These are phyloP conservation scores for Trachymyrmex cornetzi DNA, from an alignment of 1,140 invertebrate genomes.

Conservation along the genomic window DNA sequence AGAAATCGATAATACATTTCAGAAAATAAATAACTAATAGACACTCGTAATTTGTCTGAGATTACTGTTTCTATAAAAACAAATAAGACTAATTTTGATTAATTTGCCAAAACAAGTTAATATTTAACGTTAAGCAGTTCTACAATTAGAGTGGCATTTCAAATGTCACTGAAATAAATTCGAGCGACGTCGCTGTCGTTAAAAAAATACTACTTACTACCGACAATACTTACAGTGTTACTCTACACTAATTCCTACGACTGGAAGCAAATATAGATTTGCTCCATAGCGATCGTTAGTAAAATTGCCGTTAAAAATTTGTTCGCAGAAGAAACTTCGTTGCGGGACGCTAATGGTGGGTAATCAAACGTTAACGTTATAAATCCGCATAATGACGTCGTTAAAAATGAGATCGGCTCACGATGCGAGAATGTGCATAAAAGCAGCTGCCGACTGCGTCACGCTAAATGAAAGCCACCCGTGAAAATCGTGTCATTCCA, in stretches of 20 bases:
- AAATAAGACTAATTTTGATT: background rate
- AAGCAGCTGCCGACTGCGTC: slow-evolving; percentile 21
- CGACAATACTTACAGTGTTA: background rate
- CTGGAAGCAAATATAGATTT: background rate
- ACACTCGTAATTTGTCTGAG: background rate
- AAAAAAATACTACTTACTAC: background rate
- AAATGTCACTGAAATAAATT: background rate
- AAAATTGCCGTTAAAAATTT: slow-evolving; percentile 1
- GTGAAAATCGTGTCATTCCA: slow-evolving; percentile 59
- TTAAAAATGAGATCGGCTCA: slow-evolving; percentile 39
- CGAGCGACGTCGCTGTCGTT: too few species aligned
- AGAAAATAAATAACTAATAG: background rate
- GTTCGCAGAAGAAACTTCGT: background rate
- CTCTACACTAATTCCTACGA: background rate
- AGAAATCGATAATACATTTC: background rate
- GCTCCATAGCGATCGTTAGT: background rate
- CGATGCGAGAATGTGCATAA: slow-evolving; percentile 45
- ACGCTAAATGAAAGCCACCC: slow-evolving; percentile 42
- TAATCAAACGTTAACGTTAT: slow-evolving; percentile 31
- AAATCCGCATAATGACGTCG: slow-evolving; percentile 43
- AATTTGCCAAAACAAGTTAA: background rate
- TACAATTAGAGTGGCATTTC: background rate
- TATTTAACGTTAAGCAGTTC: background rate
- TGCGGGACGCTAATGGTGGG: background rate
- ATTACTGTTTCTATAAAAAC: background rate